These are phyloP conservation scores for Sycobia sp. DNA, from an alignment of 1,140 invertebrate species.

Conservation along the genomic window DNA sequence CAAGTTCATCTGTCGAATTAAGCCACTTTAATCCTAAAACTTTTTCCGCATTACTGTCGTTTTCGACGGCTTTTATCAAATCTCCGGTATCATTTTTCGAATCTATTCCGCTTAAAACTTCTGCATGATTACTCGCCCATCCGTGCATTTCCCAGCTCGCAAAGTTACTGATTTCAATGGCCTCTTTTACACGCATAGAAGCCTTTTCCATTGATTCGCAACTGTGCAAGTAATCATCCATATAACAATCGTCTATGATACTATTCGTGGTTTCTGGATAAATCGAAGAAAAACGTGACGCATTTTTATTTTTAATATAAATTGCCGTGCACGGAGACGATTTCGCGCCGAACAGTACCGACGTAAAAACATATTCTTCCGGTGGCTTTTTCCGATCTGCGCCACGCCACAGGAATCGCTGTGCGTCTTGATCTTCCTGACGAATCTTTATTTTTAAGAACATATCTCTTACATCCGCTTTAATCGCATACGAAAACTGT, in stretches of 20 bases:
- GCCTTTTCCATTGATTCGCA: not conserved
- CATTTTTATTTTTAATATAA: conserved; percentile 42
- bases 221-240: too few species aligned
- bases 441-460: too few species aligned
- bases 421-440: too few species aligned
- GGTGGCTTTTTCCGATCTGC: too few species aligned
- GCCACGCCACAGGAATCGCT: too few species aligned
- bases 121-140: too few species aligned
- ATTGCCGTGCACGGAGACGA: conserved; percentile 46
- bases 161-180: not conserved
- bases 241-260: conserved; percentile 13
- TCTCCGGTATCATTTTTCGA: too few species aligned
- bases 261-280: not conserved
- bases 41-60: too few species aligned
- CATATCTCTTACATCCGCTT: too few species aligned
- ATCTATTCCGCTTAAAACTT: not conserved
- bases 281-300: not conserved
- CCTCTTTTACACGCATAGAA: not conserved
- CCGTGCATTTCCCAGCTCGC: conserved; percentile 23
- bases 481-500: too few species aligned
- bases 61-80: too few species aligned
- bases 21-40: conserved; percentile 3
- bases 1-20: not conserved
- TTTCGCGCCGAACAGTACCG: conserved; percentile 47
- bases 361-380: conserved; percentile 45